Evolutionary conservation across 2,113 vertebrate species (phyloP).

Genomic region (Chlorocebus sabaeus): DNA sequence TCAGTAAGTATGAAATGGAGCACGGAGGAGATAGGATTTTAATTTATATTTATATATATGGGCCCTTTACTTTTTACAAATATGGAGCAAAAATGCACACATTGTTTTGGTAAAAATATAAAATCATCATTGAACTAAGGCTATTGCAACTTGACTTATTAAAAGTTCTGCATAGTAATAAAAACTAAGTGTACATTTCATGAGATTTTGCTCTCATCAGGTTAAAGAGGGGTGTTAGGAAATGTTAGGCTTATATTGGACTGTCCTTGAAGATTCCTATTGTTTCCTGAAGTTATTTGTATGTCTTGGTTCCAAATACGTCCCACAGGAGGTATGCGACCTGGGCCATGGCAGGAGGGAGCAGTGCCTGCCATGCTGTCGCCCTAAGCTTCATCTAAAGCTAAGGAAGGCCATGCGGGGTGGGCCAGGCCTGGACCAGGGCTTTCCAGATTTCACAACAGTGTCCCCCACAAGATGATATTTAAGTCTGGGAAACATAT

Average conservation of each 20-base stretch:
- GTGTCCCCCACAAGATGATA: too few relatives aligned
- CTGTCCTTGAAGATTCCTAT: neutral
- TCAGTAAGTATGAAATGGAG: neutral
- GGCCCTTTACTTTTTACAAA: neutral
- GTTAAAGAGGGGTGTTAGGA: neutral
- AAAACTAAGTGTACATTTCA: neutral
- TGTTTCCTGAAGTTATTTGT: neutral
- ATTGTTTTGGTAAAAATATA: too few relatives aligned
- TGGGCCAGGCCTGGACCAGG: fast-evolving
- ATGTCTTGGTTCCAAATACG: neutral
- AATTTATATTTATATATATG: neutral
- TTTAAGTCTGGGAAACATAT: neutral
- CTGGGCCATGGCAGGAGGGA: neutral
- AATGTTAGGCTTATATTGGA: neutral
- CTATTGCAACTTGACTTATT: neutral
- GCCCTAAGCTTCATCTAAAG: neutral
- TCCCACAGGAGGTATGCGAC: neutral
- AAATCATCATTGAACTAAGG: too few relatives aligned
- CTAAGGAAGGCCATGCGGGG: neutral
- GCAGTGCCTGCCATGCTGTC: neutral
- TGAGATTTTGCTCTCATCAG: neutral
- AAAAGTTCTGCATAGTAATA: neutral
- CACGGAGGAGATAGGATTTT: neutral
- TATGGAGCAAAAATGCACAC: too few relatives aligned
- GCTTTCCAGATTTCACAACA: too few relatives aligned